Base-by-base conservation (phyloP, 1,140 invertebrate species). In the Drosophila nannoptera region DNA sequence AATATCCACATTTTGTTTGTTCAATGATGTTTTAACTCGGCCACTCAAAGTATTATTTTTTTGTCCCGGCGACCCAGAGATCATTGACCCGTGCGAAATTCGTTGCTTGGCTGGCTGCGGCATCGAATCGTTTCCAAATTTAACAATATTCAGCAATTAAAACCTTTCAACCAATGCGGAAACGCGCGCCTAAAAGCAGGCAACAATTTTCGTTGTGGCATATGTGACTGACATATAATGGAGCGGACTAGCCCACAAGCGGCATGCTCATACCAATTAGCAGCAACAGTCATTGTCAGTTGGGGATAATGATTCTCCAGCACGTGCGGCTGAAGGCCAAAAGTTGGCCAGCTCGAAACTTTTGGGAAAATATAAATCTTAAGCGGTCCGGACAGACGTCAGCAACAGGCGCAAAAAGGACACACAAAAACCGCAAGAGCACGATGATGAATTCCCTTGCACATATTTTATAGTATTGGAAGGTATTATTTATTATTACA, bases 311-410 rank as follows among this genome's bases (percentile, higher is more conserved):
- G 62, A 70, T 43, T 60, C 55, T 48, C 49, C 49, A 71, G 81
- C 80, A 86, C 80, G 73, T 84, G 80, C 69, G 63, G 49, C 76
- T 84, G 81, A 84, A 86, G 69, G 70, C 61, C 78, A 67, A 2
- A 73, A 68, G 60, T 66, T 81, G 60, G 40, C 49, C 56, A 40
- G 55, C 43, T 50, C 40, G 40, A 52, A 76, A 73, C 59, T 68
- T 36, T 48, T 50, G 42, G 45, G 40, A 48, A 84, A 72, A 68
- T 72, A 84, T 84, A 86, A 84, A 84, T 84, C 80, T 84, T 65
- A 45, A 52, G 63, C 72, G 73, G 68, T 66, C 63, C 54, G 48
- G 42, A 55, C 67, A 49, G 61, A 50, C 69, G 70, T 86, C 81
- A 84, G 81, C 76, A 86, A 84, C 80, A 84, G 80, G 80, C 81